These are phyloP conservation scores for Platyura marginata DNA, from an alignment of 1,140 invertebrate species.

Conservation along the genomic window DNA sequence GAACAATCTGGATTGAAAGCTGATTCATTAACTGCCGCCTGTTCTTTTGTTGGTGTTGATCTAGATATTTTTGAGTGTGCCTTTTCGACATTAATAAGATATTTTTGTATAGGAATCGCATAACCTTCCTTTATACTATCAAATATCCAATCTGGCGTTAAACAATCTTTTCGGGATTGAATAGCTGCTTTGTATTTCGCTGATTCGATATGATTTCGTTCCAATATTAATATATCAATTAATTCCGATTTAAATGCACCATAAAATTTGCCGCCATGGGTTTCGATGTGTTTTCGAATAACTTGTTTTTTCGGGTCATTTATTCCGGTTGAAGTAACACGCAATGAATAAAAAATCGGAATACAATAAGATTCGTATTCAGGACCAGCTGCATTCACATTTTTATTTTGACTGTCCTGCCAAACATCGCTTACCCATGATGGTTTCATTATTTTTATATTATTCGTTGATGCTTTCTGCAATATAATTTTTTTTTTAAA, in stretches of 20 bases:
- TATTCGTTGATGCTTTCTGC: too few relatives aligned
- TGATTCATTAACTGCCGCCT: slow-evolving; percentile 25
- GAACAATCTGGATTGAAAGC: neutral
- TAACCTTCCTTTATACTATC: slow-evolving; percentile 55
- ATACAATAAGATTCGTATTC: too few relatives aligned
- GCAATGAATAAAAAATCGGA: too few relatives aligned
- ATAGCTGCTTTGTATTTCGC: slow-evolving; percentile 66
- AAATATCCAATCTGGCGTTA: slow-evolving; percentile 55
- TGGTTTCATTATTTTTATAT: too few relatives aligned
- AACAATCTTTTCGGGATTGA: slow-evolving; percentile 52
- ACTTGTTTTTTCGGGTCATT: too few relatives aligned
- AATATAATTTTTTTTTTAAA: too few relatives aligned
- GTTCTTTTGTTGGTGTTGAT: slow-evolving; percentile 33
- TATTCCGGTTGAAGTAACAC: too few relatives aligned
- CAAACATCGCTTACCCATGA: too few relatives aligned
- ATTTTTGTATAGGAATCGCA: slow-evolving; percentile 46
- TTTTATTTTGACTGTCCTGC: too few relatives aligned
- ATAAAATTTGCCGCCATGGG: neutral
- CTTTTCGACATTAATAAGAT: slow-evolving; percentile 35
- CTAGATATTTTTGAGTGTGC: slow-evolving; percentile 26
- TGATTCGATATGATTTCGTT: slow-evolving; percentile 37
- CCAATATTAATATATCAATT: slow-evolving; percentile 19
- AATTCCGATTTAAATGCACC: neutral
- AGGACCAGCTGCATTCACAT: too few relatives aligned
- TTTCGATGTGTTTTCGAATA: too few relatives aligned